Conservation (phyloP, 2,113 vertebrate genomes). For the Hiodon tergisus region DNA sequence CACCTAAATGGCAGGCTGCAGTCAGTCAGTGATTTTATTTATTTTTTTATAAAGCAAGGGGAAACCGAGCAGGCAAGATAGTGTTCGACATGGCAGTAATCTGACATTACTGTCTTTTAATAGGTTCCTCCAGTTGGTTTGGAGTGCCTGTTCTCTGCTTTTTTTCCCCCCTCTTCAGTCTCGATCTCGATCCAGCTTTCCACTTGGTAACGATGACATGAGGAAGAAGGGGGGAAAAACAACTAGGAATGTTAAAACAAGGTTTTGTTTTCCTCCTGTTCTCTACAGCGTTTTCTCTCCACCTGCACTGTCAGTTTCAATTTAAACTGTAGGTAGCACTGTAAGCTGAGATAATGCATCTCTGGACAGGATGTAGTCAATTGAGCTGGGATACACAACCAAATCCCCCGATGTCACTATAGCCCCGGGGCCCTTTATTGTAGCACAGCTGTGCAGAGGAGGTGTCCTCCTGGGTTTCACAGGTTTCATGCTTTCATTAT, state of each 20-base stretch:
- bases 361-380: background rate
- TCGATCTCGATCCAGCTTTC: background rate
- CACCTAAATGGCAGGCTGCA: too few species aligned
- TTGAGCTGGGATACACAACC: background rate
- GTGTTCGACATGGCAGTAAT: too few species aligned
- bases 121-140: too few species aligned
- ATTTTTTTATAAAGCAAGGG: too few species aligned
- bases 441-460: constrained; percentile 49
- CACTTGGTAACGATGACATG: background rate
- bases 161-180: background rate
- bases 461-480: constrained; percentile 22
- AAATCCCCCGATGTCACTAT: constrained; percentile 4
- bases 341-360: background rate
- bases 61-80: too few species aligned
- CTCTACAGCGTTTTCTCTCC: constrained; percentile 16
- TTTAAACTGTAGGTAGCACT: constrained; percentile 32
- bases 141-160: background rate
- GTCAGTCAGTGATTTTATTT: too few species aligned
- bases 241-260: background rate
- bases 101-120: too few species aligned
- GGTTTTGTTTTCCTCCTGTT: constrained; percentile 31
- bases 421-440: constrained; percentile 35
- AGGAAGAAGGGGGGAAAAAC: background rate
- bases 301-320: constrained; percentile 56
- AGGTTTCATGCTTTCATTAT: too few species aligned